Base-by-base conservation (phyloP, 2,797 vertebrate species). In the Champsocephalus esox region DNA sequence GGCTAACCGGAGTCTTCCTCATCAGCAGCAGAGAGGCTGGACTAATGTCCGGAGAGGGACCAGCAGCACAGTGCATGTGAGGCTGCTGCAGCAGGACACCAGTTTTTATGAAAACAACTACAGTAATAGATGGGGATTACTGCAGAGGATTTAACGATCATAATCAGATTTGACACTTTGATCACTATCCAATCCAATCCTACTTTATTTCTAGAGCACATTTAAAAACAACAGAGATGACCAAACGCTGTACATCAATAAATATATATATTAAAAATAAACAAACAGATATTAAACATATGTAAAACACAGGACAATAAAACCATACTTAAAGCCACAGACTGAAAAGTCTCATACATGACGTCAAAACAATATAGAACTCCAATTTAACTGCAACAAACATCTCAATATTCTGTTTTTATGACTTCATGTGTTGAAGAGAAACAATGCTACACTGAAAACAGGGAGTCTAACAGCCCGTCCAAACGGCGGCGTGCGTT, bases 31-130 rank as follows among this genome's bases (percentile, higher is more conserved):
- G 21, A 73, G 54, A 59, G 45, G 57, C 50, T 56, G 55, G 12
- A 62, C 57, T 8, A 38, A 60, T 48, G 73, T 62, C 38, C 56
- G 28, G 28, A 68, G 62, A 73, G 66, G 62, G 77, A 68, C 73
- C 51, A 48, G 21, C 14, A 61, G n/a, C 57, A 28, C 62, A 10
- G 57, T 19, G 51, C 38, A 41, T 49, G 57, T 51, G 34, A 55
- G 57, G 58, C 76, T 46, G 9, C 34, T 12, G 52, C 8, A 5
- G 59, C 56, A 43, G 51, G 50, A 74, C 19, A 70, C 28, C 46
- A 58, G 34, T 24, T 17, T 46, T 28, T 54, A 17, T 50, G 50
- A 66, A 64, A 49, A 61, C 50, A 50, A 45, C 14, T 68, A 38
- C 34, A 38, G 34, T 38, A 63, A 59, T 43, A 8, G 32, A 55